Base-by-base conservation (phyloP, 2,113 vertebrate species). In the Dicentrarchus labrax region DNA sequence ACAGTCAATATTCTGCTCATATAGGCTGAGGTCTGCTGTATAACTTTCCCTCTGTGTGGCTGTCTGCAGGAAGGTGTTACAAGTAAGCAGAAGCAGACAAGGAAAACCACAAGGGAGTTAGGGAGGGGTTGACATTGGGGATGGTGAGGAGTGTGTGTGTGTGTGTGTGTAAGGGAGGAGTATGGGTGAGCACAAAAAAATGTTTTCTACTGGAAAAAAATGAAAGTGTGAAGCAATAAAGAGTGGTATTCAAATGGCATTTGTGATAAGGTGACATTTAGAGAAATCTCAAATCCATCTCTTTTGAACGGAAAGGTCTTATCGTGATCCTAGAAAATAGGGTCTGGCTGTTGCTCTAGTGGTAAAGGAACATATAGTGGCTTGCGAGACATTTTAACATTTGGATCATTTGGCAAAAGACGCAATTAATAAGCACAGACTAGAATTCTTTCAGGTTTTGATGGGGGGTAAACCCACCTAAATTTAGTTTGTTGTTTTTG, bases 251-350 rank as follows among this genome's bases (percentile, higher is more conserved):
- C 53, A 78, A 91, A 93, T 93, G 89, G 78, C 84, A 89, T 90
- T 92, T 94, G 62, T 78, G 81, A 91, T 90, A 88, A 86, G 82
- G 60, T 93, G 91, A 94, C 90, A 94, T 95, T 95, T 94, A 80
- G 62, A 84, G 68, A 76, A 84, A 90, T 89, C 78, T 88, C 77
- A 47, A 21, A 74, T 90, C 80, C 47, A 89, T 89, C 88, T 76
- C 66, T 53, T 76, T 65, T 86, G 50, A 85, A 88, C 5, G 16
- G n/a, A 82, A 88, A 89, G 61, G 78, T 84, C 83, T 88, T 72
- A 72, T 86, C 81, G 72, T 72, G 61, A 87, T 81, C 19, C 9
- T 8, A 30, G 64, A 77, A 30, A 53, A 73, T 71, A 43, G 8
- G 8, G 13, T 60, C 64, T 19, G 19, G 41, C n/a, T 67, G 53